A percentile compares a stretch with the other conserved stretches of the same genome.
These are phyloP conservation scores for Cyclargus thomasi DNA, from an alignment of 1,140 invertebrate genomes.

Conservation along the genomic window DNA sequence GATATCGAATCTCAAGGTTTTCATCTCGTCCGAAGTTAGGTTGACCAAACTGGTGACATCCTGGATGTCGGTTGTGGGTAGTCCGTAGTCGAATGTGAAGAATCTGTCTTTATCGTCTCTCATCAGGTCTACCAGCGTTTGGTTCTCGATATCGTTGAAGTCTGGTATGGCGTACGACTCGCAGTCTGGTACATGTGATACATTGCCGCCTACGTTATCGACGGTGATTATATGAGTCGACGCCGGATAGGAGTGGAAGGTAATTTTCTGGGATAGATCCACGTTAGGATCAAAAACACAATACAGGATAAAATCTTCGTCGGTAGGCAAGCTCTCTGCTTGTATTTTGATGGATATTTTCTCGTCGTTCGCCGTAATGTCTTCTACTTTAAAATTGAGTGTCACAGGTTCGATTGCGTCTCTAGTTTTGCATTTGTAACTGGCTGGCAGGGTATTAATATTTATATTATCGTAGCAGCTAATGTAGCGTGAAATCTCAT, in stretches of 20 bases:
- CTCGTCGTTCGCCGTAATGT: conserved; percentile 32
- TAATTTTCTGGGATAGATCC: conserved; percentile 41
- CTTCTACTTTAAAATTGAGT: conserved; percentile 47
- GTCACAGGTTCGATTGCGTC: conserved; percentile 47
- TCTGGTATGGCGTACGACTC: conserved; percentile 46
- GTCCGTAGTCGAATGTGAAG: conserved; percentile 82
- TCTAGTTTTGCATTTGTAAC: conserved; percentile 49
- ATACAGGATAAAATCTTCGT: conserved; percentile 49
- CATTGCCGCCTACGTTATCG: conserved; percentile 38
- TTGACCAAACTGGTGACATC: conserved; percentile 79
- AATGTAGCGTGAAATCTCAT: conserved; percentile 37
- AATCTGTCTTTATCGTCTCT: conserved; percentile 82
- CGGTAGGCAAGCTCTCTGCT: conserved; percentile 58
- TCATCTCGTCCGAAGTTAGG: conserved; percentile 76
- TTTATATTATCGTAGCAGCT: conserved; percentile 50
- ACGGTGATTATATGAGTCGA: conserved; percentile 78
- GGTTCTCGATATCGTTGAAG: conserved; percentile 50
- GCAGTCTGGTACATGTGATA: conserved; percentile 44
- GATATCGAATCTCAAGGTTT: conserved; percentile 79
- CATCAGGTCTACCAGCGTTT: conserved; percentile 72
- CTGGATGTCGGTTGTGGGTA: conserved; percentile 76
- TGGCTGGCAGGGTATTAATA: conserved; percentile 44
- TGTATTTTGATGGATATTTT: conserved; percentile 55
- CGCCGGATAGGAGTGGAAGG: conserved; percentile 75
- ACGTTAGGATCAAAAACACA: conserved; percentile 52